Conservation (phyloP, 2,888 invertebrate species). For the Atrina japonica region DNA sequence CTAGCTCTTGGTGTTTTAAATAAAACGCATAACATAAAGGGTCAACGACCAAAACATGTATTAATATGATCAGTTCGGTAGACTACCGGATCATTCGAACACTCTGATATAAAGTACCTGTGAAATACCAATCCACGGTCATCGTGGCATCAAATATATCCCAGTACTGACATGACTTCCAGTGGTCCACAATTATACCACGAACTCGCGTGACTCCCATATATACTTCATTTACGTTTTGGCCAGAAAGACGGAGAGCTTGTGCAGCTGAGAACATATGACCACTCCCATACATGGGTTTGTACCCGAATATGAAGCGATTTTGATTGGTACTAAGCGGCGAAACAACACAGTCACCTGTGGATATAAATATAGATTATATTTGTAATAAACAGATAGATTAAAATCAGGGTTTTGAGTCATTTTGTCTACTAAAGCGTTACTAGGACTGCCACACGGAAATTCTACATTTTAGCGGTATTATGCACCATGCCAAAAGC, state of each 20-base stretch:
- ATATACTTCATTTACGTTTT: slow-evolving; percentile 49
- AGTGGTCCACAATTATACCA: slow-evolving; percentile 58
- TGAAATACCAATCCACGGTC: slow-evolving; percentile 66
- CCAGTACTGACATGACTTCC: slow-evolving; percentile 68
- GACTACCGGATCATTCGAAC: no score
- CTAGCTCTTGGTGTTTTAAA: no score
- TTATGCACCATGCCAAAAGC: no score
- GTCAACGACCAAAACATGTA: no score
- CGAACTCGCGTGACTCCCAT: slow-evolving; percentile 52
- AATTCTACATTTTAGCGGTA: no score
- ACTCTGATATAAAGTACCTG: no score
- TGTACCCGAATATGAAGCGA: slow-evolving; percentile 59
- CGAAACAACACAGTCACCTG: slow-evolving; percentile 47
- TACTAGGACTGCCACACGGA: no score
- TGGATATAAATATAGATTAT: neutral
- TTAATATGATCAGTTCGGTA: no score
- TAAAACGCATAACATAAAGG: no score
- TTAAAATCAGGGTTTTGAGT: no score
- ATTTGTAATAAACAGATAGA: no score
- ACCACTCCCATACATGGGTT: slow-evolving; percentile 28
- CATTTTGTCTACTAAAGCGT: no score
- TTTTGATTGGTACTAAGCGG: slow-evolving; percentile 45
- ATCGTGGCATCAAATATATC: slow-evolving; percentile 59
- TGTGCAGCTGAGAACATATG: slow-evolving; percentile 57
- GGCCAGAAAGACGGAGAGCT: slow-evolving; percentile 55